phyloP scores from a whole-genome alignment of 1,140 invertebrate genomes.

The Euwallacea fornicatus region DNA sequence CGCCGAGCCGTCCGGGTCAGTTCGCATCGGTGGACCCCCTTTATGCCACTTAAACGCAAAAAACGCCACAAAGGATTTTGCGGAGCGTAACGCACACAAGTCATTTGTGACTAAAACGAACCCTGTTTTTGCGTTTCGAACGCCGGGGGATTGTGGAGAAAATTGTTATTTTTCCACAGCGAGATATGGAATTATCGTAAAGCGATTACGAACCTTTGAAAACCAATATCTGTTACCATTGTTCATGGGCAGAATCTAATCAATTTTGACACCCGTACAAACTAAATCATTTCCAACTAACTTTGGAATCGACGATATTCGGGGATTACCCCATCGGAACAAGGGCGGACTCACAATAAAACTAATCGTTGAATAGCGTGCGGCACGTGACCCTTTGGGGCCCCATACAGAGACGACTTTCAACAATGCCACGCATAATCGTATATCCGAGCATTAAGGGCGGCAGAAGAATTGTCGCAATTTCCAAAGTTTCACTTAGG shows the following conservation, averaged over 20 bases:
- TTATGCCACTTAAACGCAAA: constrained; percentile 30
- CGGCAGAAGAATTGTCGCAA: neutral
- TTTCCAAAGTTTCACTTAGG: constrained; percentile 4
- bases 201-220: constrained; percentile 15
- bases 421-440: constrained; percentile 9
- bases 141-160: constrained; percentile 16
- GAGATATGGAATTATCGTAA: constrained; percentile 31
- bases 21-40: constrained; percentile 25
- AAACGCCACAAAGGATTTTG: constrained; percentile 28
- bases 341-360: constrained; percentile 40
- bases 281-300: constrained; percentile 24
- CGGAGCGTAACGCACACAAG: constrained; percentile 33
- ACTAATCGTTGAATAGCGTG: constrained; percentile 42
- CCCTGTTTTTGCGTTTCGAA: constrained; percentile 28
- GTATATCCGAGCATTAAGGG: constrained; percentile 17
- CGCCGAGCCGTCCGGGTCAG: constrained; percentile 22
- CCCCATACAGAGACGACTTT: constrained; percentile 11
- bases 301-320: constrained; percentile 13
- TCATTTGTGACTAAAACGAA: constrained; percentile 34
- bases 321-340: constrained; percentile 6
- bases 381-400: constrained; percentile 37
- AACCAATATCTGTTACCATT: no score
- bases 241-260: no score
- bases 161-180: constrained; percentile 26
- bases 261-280: constrained; percentile 17